Percentiles rank a stretch among this genome's conserved stretches.
Evolutionary conservation across 2,113 vertebrate species (phyloP).

Genomic region (Nesoenas mayeri): DNA sequence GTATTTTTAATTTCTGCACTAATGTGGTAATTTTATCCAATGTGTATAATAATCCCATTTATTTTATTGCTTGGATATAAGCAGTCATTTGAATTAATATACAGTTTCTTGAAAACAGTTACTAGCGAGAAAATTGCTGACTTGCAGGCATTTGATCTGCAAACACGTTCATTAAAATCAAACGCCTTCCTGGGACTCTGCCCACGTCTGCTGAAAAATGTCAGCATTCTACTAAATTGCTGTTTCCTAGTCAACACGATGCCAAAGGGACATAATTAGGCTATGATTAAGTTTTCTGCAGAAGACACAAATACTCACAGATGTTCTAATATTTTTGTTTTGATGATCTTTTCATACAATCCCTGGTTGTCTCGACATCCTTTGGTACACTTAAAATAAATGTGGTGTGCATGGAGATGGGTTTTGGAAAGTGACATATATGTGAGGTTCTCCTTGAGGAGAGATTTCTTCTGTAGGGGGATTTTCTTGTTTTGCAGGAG

Average conservation of each 20-base stretch:
- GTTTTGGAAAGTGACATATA: not conserved
- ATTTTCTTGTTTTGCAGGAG: not conserved
- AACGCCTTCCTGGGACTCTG: not conserved
- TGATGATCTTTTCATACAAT: not conserved
- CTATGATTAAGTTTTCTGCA: not conserved
- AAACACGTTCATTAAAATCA: not conserved
- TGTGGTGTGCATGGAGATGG: accelerated
- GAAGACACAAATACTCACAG: not conserved
- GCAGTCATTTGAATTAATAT: conserved; percentile 1
- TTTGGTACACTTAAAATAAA: not conserved
- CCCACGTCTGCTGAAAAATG: not conserved
- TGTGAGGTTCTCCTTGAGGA: accelerated
- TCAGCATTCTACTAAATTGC: not conserved
- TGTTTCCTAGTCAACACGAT: not conserved
- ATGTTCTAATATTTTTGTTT: not conserved
- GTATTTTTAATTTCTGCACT: not conserved
- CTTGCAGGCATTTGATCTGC: not conserved
- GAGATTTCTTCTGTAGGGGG: not conserved
- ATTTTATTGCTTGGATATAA: not conserved
- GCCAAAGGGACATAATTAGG: not conserved
- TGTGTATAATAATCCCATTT: not conserved
- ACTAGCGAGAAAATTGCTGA: not conserved
- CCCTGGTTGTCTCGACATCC: not conserved
- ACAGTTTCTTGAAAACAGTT: not conserved
- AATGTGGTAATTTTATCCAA: not conserved